Evolutionary conservation across 2,888 invertebrate species (phyloP), one percentile per base, ranked within the genome.

Genomic region (Mythimna vitellina): DNA sequence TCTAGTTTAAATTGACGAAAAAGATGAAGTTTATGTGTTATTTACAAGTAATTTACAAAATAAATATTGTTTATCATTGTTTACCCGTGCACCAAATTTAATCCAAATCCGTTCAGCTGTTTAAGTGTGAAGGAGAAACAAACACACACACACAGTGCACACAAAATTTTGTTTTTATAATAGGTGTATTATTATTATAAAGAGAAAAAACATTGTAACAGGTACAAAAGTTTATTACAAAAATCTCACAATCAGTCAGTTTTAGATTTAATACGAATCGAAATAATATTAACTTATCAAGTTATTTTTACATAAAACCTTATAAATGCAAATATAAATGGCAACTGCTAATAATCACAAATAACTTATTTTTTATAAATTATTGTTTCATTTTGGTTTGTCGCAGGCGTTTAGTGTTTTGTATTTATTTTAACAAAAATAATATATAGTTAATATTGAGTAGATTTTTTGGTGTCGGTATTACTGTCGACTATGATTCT

Each of bases 151-250:
- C 35, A 35, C 35, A 35, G 9, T 9, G 9, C 35, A 9, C 9
- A 35, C 35, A 35, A 35, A 35, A 35, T 35, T 35, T 35, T 35
- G 35, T 35, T 35, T 35, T 35, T 9, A 9, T 35, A 35, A 9
- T 9, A 35, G 9, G 9, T 35, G 35, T 35, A 9, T 9, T 35
- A 4, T 3, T 42, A 42, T 42, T 42, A 42, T 25, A 57, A 38
- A 60, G 14, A 54, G 54, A 78, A 89, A 86, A 63, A 70, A 38
- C 6, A 62, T 29, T 54, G 53, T 87, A 92, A 93, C 93, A 93
- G 92, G 92, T 93, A 93, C 93, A 93, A 92, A 92, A 92, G 88
- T 92, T 92, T 92, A 91, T 89, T 91, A 88, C 80, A 86, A 90
- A 90, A 89, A 91, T 89, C 87, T 89, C 88, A 89, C 86, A 89